Evolutionary conservation across 2,797 vertebrate species (phyloP).

Genomic region (Atherinosoma microstoma): DNA sequence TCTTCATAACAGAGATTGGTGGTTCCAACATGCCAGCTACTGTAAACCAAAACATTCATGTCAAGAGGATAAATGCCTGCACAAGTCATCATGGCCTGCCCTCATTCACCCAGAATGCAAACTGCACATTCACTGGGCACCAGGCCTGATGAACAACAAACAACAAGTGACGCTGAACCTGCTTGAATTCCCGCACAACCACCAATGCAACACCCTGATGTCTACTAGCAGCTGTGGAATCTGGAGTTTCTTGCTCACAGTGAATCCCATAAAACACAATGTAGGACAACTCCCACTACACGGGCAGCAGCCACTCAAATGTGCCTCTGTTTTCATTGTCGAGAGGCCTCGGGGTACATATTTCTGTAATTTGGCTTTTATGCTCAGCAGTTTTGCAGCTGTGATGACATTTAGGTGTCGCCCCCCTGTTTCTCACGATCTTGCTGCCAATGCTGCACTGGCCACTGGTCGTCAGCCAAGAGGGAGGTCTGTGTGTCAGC

Average conservation of each 20-base stretch:
- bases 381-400: conserved; percentile 94
- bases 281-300: conserved; percentile 75
- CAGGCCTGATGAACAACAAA: conserved; percentile 50
- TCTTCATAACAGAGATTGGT: neutral
- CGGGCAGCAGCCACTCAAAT: conserved; percentile 81
- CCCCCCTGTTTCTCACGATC: conserved; percentile 95
- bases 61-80: conserved; percentile 42
- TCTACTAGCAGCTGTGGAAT: conserved; percentile 81
- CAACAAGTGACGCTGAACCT: conserved; percentile 38
- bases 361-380: conserved; percentile 93
- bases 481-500: conserved; percentile 84
- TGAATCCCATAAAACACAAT: conserved; percentile 81
- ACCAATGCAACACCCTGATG: conserved; percentile 72
- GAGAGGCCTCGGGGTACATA: conserved; percentile 88
- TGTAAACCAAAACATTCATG: conserved; percentile 42
- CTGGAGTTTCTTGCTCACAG: conserved; percentile 69
- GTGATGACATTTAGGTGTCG: conserved; percentile 93
- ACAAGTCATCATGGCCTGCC: conserved; percentile 30
- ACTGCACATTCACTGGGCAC: conserved; percentile 42
- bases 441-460: conserved; percentile 84
- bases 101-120: conserved; percentile 27
- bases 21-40: conserved; percentile 33
- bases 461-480: conserved; percentile 87
- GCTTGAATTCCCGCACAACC: conserved; percentile 59
- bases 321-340: conserved; percentile 87